These are phyloP conservation scores for Calcarius lapponicus DNA, from an alignment of 2,797 vertebrate genomes.

Conservation along the genomic window DNA sequence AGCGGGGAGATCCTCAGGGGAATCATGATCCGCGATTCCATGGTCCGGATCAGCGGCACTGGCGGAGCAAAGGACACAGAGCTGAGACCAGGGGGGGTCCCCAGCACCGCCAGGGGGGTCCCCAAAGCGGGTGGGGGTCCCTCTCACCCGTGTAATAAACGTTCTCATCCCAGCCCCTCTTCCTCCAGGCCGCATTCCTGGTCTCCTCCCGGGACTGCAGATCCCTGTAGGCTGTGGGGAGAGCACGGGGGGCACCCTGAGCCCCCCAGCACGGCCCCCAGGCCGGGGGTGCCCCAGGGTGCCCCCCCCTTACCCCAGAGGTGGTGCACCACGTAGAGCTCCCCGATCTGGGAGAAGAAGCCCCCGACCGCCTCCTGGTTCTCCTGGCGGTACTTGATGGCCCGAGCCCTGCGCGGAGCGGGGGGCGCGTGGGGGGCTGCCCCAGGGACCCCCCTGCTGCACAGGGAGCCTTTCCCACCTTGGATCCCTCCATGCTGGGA, in stretches of 20 bases:
- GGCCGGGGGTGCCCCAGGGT: accelerated
- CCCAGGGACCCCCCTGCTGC: neutral
- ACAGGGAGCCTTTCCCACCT: neutral
- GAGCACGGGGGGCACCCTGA: neutral
- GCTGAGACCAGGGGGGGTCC: neutral
- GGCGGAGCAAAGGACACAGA: neutral
- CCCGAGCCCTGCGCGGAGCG: slow-evolving; percentile 83
- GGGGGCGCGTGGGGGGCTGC: neutral
- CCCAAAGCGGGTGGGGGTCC: neutral
- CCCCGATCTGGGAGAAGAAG: slow-evolving; percentile 95
- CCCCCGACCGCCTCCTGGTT: slow-evolving; percentile 94
- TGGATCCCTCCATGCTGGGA: accelerated
- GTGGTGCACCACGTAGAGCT: slow-evolving; percentile 94
- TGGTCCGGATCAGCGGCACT: slow-evolving; percentile 92
- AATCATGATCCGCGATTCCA: slow-evolving; percentile 97
- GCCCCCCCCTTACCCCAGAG: slow-evolving; percentile 87
- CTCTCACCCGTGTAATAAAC: slow-evolving; percentile 91
- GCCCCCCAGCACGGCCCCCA: accelerated
- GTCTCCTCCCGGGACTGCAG: slow-evolving; percentile 91
- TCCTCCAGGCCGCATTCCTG: slow-evolving; percentile 90
- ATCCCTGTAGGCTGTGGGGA: slow-evolving; percentile 86
- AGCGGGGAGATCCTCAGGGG: slow-evolving; percentile 90
- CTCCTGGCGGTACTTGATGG: slow-evolving; percentile 91
- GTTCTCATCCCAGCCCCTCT: slow-evolving; percentile 91
- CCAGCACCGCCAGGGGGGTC: neutral